Percentiles rank a stretch among this genome's conserved stretches.
Conservation (phyloP, 1,140 invertebrate species). For the Hypothenemus hampei region DNA sequence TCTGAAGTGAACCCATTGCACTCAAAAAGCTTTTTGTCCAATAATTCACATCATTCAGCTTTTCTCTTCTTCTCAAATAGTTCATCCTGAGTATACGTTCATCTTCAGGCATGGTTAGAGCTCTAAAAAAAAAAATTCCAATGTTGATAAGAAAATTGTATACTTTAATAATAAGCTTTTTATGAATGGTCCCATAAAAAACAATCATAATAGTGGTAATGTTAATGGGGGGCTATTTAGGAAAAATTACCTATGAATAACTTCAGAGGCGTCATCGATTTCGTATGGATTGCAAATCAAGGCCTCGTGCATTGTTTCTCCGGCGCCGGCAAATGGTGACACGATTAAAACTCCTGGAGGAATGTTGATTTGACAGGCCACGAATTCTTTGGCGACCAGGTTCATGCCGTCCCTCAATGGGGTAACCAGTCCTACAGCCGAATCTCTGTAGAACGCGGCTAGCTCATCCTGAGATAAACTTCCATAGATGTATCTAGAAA, state of each 20-base stretch:
- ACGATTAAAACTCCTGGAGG: slow-evolving; percentile 84
- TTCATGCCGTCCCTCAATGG: slow-evolving; percentile 90
- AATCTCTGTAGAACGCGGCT: slow-evolving; percentile 79
- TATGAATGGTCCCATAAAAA: no score
- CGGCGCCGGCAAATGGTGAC: slow-evolving; percentile 85
- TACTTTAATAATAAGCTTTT: no score
- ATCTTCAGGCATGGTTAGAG: slow-evolving; percentile 85
- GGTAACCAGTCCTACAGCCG: slow-evolving; percentile 80
- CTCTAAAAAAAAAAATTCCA: no score
- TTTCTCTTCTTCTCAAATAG: slow-evolving; percentile 72
- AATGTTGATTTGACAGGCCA: slow-evolving; percentile 84
- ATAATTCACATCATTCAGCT: slow-evolving; percentile 77
- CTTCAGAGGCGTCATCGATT: slow-evolving; percentile 78
- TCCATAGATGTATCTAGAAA: slow-evolving; percentile 84
- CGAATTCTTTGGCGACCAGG: slow-evolving; percentile 88
- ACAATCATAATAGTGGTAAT: neutral
- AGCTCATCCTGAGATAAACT: slow-evolving; percentile 81
- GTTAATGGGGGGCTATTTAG: no score
- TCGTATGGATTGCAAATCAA: slow-evolving; percentile 88
- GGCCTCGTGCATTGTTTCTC: slow-evolving; percentile 83
- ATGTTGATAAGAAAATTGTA: no score
- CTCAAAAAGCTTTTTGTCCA: slow-evolving; percentile 87
- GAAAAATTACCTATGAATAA: slow-evolving; percentile 59
- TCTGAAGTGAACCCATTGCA: slow-evolving; percentile 69
- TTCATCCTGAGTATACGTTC: slow-evolving; percentile 83